Evolutionary conservation across 2,888 invertebrate species (phyloP).

Genomic region (Linyphia triangularis): DNA sequence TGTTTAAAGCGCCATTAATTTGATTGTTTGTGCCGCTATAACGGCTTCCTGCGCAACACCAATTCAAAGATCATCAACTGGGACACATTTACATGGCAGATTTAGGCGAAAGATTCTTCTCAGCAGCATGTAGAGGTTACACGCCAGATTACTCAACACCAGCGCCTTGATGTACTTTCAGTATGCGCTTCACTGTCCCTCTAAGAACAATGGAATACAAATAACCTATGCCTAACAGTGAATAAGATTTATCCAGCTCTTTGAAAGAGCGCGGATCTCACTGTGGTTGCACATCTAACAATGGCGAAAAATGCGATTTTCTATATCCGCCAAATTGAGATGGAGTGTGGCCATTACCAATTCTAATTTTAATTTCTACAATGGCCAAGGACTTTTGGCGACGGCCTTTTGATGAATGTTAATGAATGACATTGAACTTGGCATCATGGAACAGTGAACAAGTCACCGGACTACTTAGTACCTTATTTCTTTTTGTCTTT

Average conservation of each 20-base stretch:
- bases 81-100: not conserved
- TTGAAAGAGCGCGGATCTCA: not conserved
- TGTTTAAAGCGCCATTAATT: not conserved
- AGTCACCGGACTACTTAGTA: conserved; percentile 8
- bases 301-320: not conserved
- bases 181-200: not conserved
- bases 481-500: not conserved
- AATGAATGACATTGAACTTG: conserved; percentile 51
- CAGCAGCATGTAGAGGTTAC: not conserved
- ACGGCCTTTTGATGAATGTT: not conserved
- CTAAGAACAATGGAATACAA: not conserved
- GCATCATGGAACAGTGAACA: conserved; percentile 39
- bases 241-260: not conserved
- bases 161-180: not conserved
- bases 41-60: not conserved
- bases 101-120: not conserved
- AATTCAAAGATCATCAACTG: not conserved
- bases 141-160: not conserved
- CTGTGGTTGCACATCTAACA: not conserved
- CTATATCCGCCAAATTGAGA: not conserved
- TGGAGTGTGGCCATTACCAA: not conserved
- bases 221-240: not conserved
- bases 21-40: not conserved
- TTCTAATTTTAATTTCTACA: not conserved
- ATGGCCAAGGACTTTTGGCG: not conserved